phyloP scores from a whole-genome alignment of 2,113 vertebrate species.

The Pavo muticus region DNA sequence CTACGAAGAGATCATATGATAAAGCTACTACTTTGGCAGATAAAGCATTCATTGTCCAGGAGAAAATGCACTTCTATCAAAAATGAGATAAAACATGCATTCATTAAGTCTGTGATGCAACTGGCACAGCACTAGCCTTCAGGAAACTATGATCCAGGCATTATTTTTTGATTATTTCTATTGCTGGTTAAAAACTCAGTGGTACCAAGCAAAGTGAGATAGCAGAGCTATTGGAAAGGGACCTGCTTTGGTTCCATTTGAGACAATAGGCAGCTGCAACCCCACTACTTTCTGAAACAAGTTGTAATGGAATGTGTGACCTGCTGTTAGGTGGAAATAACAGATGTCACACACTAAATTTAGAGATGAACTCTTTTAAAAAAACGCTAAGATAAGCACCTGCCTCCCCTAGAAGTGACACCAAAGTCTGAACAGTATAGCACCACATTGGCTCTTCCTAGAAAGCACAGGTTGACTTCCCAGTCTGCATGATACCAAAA shows the following conservation, averaged over 20 bases:
- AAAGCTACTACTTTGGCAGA: background rate
- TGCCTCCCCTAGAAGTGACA: background rate
- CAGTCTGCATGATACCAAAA: background rate
- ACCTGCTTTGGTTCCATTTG: fast-evolving
- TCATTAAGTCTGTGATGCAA: background rate
- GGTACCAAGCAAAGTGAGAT: background rate
- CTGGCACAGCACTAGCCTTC: background rate
- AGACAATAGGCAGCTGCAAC: background rate
- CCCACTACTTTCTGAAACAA: background rate
- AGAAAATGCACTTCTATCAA: slow-evolving; percentile 6
- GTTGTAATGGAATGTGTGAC: background rate
- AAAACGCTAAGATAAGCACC: background rate
- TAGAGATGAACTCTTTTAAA: background rate
- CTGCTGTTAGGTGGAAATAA: background rate
- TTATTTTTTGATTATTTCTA: background rate
- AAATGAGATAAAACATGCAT: background rate
- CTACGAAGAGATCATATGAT: background rate
- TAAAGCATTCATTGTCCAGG: background rate
- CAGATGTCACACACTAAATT: background rate
- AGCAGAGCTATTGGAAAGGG: background rate
- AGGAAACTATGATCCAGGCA: background rate
- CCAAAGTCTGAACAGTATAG: background rate
- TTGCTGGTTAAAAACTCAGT: background rate
- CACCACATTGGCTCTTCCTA: background rate
- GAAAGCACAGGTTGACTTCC: background rate